These are phyloP conservation scores for Alloscopus bannaensis DNA, from an alignment of 2,888 invertebrate genomes.

Conservation along the genomic window DNA sequence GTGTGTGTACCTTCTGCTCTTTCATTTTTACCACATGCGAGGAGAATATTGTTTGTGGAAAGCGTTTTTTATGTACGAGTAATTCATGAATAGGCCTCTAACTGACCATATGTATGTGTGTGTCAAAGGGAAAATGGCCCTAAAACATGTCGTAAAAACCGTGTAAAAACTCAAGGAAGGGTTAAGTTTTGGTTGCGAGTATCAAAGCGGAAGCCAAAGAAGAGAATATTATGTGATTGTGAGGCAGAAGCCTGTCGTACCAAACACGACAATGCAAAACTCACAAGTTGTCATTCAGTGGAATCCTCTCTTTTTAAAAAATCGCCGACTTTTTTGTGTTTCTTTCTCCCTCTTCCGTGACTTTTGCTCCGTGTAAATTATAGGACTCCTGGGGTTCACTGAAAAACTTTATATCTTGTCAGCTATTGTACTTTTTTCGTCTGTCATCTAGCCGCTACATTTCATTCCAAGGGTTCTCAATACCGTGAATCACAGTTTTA, in stretches of 20 bases:
- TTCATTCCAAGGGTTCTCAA: conserved; percentile 9
- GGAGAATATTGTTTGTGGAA: conserved; percentile 15
- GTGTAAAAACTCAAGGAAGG: conserved; percentile 46
- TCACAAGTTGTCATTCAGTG: conserved; percentile 60
- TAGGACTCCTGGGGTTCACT: conserved; percentile 59
- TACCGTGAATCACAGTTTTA: not conserved
- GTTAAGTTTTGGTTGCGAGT: conserved; percentile 35
- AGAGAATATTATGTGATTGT: conserved; percentile 17
- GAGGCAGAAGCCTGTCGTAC: conserved; percentile 49
- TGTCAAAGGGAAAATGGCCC: conserved; percentile 56
- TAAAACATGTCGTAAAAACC: conserved; percentile 60
- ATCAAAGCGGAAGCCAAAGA: conserved; percentile 31
- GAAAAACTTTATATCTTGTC: conserved; percentile 37
- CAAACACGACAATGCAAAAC: conserved; percentile 63
- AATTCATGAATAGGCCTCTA: conserved; percentile 56
- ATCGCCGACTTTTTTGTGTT: conserved; percentile 55
- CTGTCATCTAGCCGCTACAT: conserved; percentile 28
- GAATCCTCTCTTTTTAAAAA: conserved; percentile 57
- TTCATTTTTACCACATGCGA: conserved; percentile 6
- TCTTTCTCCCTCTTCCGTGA: conserved; percentile 22
- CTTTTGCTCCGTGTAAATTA: conserved; percentile 53
- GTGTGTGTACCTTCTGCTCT: not conserved
- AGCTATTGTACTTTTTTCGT: conserved; percentile 19
- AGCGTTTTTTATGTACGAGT: conserved; percentile 41
- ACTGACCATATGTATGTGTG: conserved; percentile 60